Base-by-base conservation (phyloP, 2,888 invertebrate genomes). In the Megalurothrips usitatus region DNA sequence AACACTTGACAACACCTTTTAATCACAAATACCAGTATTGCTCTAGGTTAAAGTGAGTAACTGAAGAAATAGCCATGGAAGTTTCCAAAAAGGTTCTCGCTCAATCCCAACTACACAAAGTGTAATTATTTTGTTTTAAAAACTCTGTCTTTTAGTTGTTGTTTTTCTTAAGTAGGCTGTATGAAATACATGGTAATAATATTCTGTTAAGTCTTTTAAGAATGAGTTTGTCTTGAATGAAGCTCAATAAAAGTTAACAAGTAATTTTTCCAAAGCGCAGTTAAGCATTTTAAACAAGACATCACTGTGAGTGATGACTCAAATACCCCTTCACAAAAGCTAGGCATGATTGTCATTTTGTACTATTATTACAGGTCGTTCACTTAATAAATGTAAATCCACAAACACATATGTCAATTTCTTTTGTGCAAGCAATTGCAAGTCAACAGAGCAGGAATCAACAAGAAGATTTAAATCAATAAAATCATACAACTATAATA, bases 21-120 rank as follows among this genome's bases (percentile, higher is more conserved):
- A 23, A 75, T 75, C 68, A 75, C 68, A 75, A 75, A 75, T 75
- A 12, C 19, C 58, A 58, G 26, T 75, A 75, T 75, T 75, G 68
- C 68, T 75, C 23, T 75, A 75, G 26, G 26, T 75, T 26, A 26
- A 75, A 12, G 12, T 58, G 58, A 17, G 11, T n/a, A 58, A 43
- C 34, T 43, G 34, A 43, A 43, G 34, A 43, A 43, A 6, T 6
- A 43, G 34, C 34, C 34, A 6, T 43, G 34, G 34, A 43, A 4
- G 2, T 43, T 43, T 43, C 2, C 6, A 43, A 43, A 43, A 4
- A 6, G 34, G 2, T 43, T 43, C 6, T 43, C 6, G 34, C 34
- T 43, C 34, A 43, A 43, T 43, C 6, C 34, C 34, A 43, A 43
- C 34, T 43, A 43, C 34, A 43, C 2, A 43, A 43, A 4, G 34